Base-by-base conservation (phyloP, 2,888 invertebrate genomes). In the Caenorhabditis afra region DNA sequence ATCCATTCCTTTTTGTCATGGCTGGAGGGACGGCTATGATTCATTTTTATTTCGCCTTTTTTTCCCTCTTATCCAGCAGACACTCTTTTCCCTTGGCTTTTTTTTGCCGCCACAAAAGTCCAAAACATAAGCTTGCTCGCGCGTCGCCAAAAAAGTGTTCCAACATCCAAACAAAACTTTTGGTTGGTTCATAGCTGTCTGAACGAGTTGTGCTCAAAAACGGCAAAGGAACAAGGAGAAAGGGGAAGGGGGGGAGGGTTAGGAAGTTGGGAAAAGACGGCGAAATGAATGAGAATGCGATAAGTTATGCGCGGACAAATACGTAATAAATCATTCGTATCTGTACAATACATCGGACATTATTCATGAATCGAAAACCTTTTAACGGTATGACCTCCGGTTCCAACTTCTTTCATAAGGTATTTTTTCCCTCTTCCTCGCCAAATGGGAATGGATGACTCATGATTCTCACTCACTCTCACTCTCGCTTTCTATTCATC, bases 401-500 rank as follows among this genome's bases (percentile, higher is more conserved):
- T 29, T n/a, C n/a, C n/a, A n/a, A n/a, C n/a, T 29, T 29, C 29
- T 29, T 29, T 29, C 29, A 29, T 29, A 29, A 29, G n/a, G 29
- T 29, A 29, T 29, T 29, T 29, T 29, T 29, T 29, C 7, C 7
- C 4, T 29, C 7, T 29, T 29, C 7, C 7, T 29, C 4, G 29
- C 7, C 29, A 29, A 29, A 29, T 29, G 29, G n/a, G 7, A 41
- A 41, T 41, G 12, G 41, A 41, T 41, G 41, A 41, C 41, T 41
- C 41, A 41, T 41, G 12, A 14, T 11, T 11, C 14, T 41, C 11
- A 3, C 11, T 41, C 41, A 14, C 41, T 41, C 41, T 41, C 11
- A 14, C 29, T 29, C 29, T 41, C 41, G 4, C 41, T 41, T 14
- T 11, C 55, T 71, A 35, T 65, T 47, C 49, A 22, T 16, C 52